phyloP scores from a whole-genome alignment of 1,140 invertebrate species.

The Leptonema lineaticorne region DNA sequence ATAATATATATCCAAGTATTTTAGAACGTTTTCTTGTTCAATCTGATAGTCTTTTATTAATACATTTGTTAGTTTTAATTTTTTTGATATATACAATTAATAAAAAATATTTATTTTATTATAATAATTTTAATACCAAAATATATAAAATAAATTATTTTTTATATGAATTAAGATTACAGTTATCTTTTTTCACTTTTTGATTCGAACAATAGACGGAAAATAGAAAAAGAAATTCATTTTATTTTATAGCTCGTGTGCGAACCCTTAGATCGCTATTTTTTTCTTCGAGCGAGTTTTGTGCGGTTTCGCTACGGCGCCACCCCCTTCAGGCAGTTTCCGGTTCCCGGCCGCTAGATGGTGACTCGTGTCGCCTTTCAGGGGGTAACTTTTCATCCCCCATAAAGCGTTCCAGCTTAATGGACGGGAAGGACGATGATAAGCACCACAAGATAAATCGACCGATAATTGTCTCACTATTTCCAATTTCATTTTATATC shows the following conservation, averaged over 20 bases:
- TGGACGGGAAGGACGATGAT: slow-evolving; percentile 41
- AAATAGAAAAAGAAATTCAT: no score
- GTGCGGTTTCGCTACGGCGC: background rate
- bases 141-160: no score
- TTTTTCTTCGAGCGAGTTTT: background rate
- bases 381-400: background rate
- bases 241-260: background rate
- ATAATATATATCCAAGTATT: no score
- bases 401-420: slow-evolving; percentile 34
- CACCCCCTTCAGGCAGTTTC: background rate
- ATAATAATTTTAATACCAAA: no score
- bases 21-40: no score
- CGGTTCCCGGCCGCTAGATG: slow-evolving; percentile 25
- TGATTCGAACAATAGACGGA: no score
- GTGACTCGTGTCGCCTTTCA: slow-evolving; percentile 18
- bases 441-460: slow-evolving; percentile 42
- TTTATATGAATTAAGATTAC: no score
- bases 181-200: no score
- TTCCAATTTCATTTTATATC: slow-evolving; percentile 21
- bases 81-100: no score
- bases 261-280: background rate
- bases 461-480: slow-evolving; percentile 40
- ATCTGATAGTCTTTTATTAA: no score
- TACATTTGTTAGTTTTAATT: no score
- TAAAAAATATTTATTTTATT: no score